phyloP scores from a whole-genome alignment of 2,113 vertebrate species.

The Carettochelys insculpta region DNA sequence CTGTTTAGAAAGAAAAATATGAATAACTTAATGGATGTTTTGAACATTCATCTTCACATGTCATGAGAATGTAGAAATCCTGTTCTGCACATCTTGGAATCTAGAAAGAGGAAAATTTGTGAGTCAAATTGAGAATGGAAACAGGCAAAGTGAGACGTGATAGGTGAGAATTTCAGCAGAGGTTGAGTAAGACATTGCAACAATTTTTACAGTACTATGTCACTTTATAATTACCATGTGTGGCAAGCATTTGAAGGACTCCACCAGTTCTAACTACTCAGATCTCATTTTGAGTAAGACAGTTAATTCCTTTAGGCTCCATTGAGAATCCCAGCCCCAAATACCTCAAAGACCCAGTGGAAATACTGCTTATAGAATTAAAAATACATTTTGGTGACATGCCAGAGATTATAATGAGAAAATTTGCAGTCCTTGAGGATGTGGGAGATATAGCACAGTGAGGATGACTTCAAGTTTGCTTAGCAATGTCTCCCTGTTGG shows the following conservation, averaged over 20 bases:
- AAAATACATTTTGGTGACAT: not conserved
- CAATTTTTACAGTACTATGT: not conserved
- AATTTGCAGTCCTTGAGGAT: not conserved
- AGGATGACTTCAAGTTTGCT: not conserved
- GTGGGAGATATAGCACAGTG: not conserved
- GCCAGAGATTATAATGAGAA: not conserved
- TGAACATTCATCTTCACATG: not conserved
- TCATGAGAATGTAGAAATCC: not conserved
- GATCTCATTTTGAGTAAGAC: not conserved
- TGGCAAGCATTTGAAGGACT: not conserved
- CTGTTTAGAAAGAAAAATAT: not conserved
- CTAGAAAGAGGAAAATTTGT: not conserved
- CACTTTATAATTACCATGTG: not conserved
- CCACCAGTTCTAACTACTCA: not conserved
- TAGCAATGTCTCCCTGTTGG: not conserved
- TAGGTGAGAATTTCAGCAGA: not conserved
- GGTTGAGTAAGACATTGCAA: not conserved
- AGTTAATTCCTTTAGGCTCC: not conserved
- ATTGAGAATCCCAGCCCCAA: accelerated
- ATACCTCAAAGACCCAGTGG: accelerated
- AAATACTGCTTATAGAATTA: not conserved
- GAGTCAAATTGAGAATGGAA: not conserved
- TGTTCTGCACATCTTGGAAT: not conserved
- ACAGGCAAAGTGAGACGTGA: not conserved
- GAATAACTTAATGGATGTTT: not conserved